phyloP scores from a whole-genome alignment of 2,888 invertebrate species.

The Kryphioiulus occultus region DNA sequence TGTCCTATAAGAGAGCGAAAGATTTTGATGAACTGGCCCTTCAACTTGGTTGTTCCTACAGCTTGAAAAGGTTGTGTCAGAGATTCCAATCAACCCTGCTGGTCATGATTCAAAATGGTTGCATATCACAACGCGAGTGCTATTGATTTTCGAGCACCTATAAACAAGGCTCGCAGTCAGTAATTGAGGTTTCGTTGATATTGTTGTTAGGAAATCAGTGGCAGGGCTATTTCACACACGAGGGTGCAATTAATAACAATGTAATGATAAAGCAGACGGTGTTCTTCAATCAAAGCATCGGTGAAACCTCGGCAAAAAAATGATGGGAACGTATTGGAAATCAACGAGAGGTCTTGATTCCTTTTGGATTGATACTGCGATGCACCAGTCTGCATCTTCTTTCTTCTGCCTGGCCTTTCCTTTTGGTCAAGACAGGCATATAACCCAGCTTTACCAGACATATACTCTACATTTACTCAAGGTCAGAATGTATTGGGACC shows the following conservation, averaged over 20 bases:
- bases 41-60: background rate
- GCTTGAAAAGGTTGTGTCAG: background rate
- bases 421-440: background rate
- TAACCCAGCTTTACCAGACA: background rate
- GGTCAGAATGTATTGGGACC: background rate
- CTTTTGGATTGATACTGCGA: background rate
- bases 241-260: conserved; percentile 36
- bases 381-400: background rate
- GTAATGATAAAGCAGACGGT: conserved; percentile 33
- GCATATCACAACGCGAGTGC: background rate
- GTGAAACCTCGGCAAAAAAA: background rate
- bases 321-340: background rate
- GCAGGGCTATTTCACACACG: conserved; percentile 28
- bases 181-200: conserved; percentile 39
- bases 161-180: conserved; percentile 17
- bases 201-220: conserved; percentile 32
- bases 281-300: background rate
- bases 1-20: background rate
- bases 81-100: background rate
- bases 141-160: conserved; percentile 18
- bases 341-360: background rate
- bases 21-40: background rate
- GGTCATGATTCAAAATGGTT: conserved; percentile 4
- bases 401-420: background rate
- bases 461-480: background rate